Percentiles rank a stretch among this genome's conserved stretches.
These are phyloP conservation scores for Stichopus chloronotus DNA, from an alignment of 35 echinoderm and acorn worm species.

Conservation along the genomic window DNA sequence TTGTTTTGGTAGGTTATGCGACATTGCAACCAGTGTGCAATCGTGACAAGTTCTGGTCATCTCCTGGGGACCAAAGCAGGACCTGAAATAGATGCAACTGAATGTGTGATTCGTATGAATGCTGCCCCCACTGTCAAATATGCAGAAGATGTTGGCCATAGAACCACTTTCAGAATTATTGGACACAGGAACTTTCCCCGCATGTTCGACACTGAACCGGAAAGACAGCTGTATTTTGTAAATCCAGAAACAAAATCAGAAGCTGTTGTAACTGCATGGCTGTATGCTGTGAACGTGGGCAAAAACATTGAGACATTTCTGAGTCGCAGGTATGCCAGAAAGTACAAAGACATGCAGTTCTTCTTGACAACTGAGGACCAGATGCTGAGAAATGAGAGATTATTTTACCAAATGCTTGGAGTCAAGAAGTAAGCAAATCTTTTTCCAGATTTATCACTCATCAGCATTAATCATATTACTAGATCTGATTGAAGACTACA, in stretches of 20 bases:
- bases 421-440: constrained; percentile 72
- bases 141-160: constrained; percentile 73
- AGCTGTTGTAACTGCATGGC: constrained; percentile 67
- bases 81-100: constrained; percentile 65
- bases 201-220: constrained; percentile 75
- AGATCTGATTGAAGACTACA: too few relatives aligned
- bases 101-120: constrained; percentile 93
- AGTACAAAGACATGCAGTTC: constrained; percentile 55
- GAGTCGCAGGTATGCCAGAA: constrained; percentile 46
- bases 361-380: constrained; percentile 63
- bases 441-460: background rate
- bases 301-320: constrained; percentile 61
- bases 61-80: constrained; percentile 68
- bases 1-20: constrained; percentile 34
- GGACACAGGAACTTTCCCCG: constrained; percentile 84
- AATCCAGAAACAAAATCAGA: constrained; percentile 70
- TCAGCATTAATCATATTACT: too few relatives aligned
- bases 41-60: constrained; percentile 85
- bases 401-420: constrained; percentile 80
- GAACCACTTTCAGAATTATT: constrained; percentile 87
- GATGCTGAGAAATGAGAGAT: constrained; percentile 69
- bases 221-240: constrained; percentile 62
- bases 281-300: constrained; percentile 71
- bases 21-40: constrained; percentile 68
- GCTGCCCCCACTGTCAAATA: constrained; percentile 75